A percentile compares a stretch with the other conserved stretches of the same genome.
phyloP scores from a whole-genome alignment of 2,888 invertebrate genomes.

The Conistra vaccinii region DNA sequence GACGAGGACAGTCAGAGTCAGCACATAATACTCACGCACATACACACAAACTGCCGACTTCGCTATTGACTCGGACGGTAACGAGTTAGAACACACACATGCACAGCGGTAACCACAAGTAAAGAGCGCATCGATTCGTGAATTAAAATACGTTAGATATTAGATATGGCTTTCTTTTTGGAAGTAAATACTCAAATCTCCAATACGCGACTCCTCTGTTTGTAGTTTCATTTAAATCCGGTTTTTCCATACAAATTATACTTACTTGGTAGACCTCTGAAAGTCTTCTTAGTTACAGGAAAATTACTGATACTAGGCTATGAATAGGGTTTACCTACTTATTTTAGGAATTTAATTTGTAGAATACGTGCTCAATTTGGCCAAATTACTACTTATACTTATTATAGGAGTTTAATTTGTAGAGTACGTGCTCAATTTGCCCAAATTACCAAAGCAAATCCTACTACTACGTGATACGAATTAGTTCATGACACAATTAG shows the following conservation, averaged over 20 bases:
- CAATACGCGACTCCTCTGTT: background rate
- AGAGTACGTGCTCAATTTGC: background rate
- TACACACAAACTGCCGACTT: background rate
- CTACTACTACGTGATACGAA: background rate
- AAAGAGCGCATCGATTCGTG: background rate
- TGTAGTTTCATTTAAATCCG: background rate
- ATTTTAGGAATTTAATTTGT: background rate
- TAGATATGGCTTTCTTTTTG: background rate
- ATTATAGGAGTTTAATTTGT: no score
- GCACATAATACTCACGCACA: background rate
- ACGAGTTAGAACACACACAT: background rate
- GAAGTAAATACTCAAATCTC: background rate
- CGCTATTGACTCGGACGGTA: background rate
- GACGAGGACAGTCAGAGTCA: no score
- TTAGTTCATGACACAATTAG: background rate
- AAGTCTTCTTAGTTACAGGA: background rate
- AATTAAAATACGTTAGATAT: background rate
- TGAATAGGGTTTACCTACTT: background rate
- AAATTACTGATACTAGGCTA: background rate
- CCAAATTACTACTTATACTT: no score
- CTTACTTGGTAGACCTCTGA: background rate
- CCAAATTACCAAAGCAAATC: background rate
- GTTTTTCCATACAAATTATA: background rate
- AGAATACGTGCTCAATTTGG: background rate
- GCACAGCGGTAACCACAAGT: background rate